Percentiles rank a stretch among this genome's conserved stretches.
These are phyloP conservation scores for Pseudococcus viburni DNA, from an alignment of 2,888 invertebrate genomes.

Conservation along the genomic window DNA sequence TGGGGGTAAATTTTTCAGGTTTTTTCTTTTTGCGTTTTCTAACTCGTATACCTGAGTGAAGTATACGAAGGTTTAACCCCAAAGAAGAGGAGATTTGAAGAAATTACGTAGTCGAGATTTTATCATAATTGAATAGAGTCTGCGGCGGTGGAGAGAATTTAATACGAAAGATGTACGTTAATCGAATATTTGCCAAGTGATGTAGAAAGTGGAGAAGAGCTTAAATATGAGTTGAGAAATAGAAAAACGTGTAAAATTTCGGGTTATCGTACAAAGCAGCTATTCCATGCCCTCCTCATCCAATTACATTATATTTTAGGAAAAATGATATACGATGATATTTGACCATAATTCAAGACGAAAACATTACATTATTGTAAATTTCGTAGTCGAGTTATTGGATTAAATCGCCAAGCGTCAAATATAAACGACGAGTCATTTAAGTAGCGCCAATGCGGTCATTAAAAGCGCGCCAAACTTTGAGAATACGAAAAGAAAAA, in stretches of 20 bases:
- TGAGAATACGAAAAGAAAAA: not conserved
- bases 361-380: not conserved
- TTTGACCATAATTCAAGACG: not conserved
- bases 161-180: too few species aligned
- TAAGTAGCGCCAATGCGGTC: slow-evolving; percentile 8
- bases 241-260: not conserved
- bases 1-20: not conserved
- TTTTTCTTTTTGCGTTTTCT: not conserved
- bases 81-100: not conserved
- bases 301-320: too few species aligned
- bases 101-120: not conserved
- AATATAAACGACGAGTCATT: not conserved
- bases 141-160: too few species aligned
- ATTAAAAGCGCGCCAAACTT: slow-evolving; percentile 2
- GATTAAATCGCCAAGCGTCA: not conserved
- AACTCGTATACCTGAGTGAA: not conserved
- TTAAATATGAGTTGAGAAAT: not conserved
- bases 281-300: too few species aligned
- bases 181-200: too few species aligned
- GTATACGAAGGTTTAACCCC: not conserved
- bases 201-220: too few species aligned
- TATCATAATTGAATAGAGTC: too few species aligned
- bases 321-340: not conserved
- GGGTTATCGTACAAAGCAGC: too few species aligned
- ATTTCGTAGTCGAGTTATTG: not conserved